phyloP scores from a whole-genome alignment of 1,140 invertebrate species.

The Caenorhabditis latens region DNA sequence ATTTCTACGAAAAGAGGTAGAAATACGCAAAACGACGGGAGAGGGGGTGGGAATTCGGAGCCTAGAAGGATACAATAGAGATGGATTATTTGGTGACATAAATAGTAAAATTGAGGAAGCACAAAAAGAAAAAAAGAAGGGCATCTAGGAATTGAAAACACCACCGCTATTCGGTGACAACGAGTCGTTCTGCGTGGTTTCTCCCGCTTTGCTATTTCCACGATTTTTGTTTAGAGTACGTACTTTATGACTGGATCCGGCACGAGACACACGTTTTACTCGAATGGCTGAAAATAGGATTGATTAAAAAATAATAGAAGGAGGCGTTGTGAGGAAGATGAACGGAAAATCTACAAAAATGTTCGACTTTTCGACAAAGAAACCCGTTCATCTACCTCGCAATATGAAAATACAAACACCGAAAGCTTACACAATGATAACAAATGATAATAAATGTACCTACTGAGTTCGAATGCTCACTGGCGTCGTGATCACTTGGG shows the following conservation, averaged over 20 bases:
- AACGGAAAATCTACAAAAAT: too few species aligned
- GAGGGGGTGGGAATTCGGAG: slow-evolving; percentile 44
- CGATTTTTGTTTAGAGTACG: slow-evolving; percentile 62
- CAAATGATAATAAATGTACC: slow-evolving; percentile 52
- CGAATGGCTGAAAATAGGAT: slow-evolving; percentile 51
- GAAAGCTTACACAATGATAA: slow-evolving; percentile 45
- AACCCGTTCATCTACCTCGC: neutral
- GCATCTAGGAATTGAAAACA: slow-evolving; percentile 50
- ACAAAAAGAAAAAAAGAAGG: neutral
- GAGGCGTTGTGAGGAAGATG: neutral
- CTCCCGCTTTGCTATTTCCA: slow-evolving; percentile 62
- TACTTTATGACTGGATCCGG: slow-evolving; percentile 57
- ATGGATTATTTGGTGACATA: neutral
- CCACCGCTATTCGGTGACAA: slow-evolving; percentile 52
- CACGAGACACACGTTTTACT: slow-evolving; percentile 58
- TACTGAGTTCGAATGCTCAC: slow-evolving; percentile 56
- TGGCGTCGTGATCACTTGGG: slow-evolving; percentile 48
- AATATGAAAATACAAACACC: neutral
- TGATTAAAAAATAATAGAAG: neutral
- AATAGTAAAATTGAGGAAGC: neutral
- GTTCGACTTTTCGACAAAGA: too few species aligned
- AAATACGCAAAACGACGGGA: slow-evolving; percentile 6
- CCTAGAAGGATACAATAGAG: neutral
- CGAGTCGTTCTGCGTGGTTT: slow-evolving; percentile 43
- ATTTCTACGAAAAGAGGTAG: slow-evolving; percentile 34